phyloP scores from a whole-genome alignment of 2,113 vertebrate species.

The Cariama cristata region DNA sequence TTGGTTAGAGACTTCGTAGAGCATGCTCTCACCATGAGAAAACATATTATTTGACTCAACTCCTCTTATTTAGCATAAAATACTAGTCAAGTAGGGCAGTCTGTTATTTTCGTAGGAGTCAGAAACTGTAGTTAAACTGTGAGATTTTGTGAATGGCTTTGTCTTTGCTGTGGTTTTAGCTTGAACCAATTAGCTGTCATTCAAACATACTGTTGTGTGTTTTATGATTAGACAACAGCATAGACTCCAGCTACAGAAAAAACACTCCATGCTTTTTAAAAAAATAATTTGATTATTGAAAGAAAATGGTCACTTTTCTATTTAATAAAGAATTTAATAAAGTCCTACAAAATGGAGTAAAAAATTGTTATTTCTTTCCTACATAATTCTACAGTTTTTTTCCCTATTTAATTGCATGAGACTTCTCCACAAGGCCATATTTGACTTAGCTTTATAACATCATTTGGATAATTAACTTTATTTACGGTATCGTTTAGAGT shows the following conservation, averaged over 20 bases:
- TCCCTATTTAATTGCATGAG: background rate
- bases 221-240: background rate
- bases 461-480: slow-evolving; percentile 22
- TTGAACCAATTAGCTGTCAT: background rate
- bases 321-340: background rate
- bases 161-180: background rate
- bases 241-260: background rate
- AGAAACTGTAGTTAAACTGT: background rate
- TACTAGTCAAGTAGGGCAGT: background rate
- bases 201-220: background rate
- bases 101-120: background rate
- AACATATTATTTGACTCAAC: background rate
- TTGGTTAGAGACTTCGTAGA: background rate
- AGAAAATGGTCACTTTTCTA: background rate
- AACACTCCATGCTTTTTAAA: background rate
- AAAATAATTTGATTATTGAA: background rate
- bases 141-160: background rate
- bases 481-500: background rate
- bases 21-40: background rate
- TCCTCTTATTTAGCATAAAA: background rate
- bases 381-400: background rate
- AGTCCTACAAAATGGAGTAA: background rate
- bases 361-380: background rate
- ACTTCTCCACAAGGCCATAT: background rate
- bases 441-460: background rate